phyloP scores from a whole-genome alignment of 2,113 vertebrate genomes.

The Leptosomus discolor region DNA sequence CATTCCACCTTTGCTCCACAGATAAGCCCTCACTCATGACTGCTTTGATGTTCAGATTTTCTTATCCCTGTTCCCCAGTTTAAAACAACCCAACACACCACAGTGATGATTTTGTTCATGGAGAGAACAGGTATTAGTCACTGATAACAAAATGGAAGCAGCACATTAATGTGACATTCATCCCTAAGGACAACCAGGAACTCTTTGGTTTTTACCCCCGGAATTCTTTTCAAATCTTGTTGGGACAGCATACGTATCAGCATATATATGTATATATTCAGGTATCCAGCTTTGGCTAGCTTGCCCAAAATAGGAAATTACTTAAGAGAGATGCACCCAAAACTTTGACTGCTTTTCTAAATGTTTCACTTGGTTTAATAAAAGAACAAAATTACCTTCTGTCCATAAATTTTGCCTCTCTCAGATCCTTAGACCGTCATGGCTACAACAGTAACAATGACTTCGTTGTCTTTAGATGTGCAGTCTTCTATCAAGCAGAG shows the following conservation, averaged over 20 bases:
- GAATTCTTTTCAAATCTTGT: neutral
- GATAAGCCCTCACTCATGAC: neutral
- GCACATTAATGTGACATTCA: neutral
- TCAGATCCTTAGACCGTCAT: neutral
- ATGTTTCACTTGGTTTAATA: neutral
- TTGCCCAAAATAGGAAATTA: neutral
- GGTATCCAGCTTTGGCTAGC: neutral
- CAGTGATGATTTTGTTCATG: neutral
- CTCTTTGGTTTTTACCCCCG: neutral
- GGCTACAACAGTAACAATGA: neutral
- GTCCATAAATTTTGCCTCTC: neutral
- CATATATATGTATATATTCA: neutral
- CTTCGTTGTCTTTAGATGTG: neutral
- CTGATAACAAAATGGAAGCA: neutral
- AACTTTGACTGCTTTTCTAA: neutral
- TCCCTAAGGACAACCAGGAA: neutral
- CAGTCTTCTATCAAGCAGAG: neutral
- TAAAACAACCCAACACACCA: neutral
- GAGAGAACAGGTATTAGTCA: neutral
- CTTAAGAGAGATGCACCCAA: neutral
- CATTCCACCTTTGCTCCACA: neutral
- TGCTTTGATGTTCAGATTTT: slow-evolving; percentile 8
- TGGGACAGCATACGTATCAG: too few species aligned
- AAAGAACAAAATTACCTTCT: neutral
- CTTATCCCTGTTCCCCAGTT: neutral